phyloP scores from a whole-genome alignment of 2,113 vertebrate genomes.

The Scalopus aquaticus region DNA sequence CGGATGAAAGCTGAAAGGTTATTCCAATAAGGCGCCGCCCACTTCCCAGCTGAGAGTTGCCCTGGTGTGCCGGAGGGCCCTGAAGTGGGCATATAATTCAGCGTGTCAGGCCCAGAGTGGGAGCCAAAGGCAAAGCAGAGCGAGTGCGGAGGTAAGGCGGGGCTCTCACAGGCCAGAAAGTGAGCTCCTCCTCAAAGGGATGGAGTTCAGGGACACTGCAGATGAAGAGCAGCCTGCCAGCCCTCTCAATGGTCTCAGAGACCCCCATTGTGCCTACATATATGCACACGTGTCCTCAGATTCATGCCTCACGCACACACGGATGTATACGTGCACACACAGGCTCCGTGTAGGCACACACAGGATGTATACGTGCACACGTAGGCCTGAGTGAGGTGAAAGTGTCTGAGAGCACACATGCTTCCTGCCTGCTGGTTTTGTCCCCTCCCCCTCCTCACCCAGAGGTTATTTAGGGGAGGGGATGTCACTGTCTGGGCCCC shows the following conservation, averaged over 20 bases:
- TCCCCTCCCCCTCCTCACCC: neutral
- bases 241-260: neutral
- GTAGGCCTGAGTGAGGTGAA: neutral
- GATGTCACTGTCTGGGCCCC: neutral
- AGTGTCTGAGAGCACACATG: neutral
- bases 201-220: neutral
- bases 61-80: constrained; percentile 29
- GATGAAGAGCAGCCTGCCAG: neutral
- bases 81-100: neutral
- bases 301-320: no score
- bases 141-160: neutral
- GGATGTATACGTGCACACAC: neutral
- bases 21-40: constrained; percentile 55
- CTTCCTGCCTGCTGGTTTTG: neutral
- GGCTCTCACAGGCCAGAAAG: neutral
- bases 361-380: no score
- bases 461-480: neutral
- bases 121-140: constrained; percentile 45
- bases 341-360: neutral
- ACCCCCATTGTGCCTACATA: neutral
- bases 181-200: neutral
- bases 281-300: rapidly evolving
- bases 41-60: constrained; percentile 53
- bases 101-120: neutral
- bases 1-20: constrained; percentile 80